phyloP scores from a whole-genome alignment of 2,797 vertebrate species.

The Heterohyrax brucei region DNA sequence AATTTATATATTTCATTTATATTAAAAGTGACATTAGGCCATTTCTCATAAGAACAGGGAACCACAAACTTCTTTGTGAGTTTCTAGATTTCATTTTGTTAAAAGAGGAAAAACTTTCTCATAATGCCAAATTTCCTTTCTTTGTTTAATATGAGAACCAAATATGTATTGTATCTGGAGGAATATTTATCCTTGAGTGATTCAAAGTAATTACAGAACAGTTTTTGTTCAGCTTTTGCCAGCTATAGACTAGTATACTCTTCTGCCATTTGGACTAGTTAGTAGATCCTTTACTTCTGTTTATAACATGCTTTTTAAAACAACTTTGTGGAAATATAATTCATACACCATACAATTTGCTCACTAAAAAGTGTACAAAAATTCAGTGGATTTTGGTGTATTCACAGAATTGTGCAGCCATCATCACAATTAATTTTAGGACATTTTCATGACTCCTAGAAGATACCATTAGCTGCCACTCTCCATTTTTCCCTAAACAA shows the following conservation, averaged over 20 bases:
- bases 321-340: not conserved
- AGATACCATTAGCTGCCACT: not conserved
- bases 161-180: conserved; percentile 9
- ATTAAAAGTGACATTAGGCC: conserved; percentile 16
- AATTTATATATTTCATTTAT: not conserved
- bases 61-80: not conserved
- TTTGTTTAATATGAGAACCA: not conserved
- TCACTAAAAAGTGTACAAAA: not conserved
- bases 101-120: conserved; percentile 42
- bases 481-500: not conserved
- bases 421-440: not conserved
- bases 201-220: not conserved
- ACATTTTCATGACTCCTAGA: not conserved
- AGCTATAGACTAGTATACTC: not conserved
- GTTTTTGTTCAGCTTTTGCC: conserved; percentile 49
- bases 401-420: not conserved
- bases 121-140: not conserved
- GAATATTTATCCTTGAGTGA: conserved; percentile 13
- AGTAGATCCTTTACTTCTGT: conserved; percentile 23
- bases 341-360: not conserved
- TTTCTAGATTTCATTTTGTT: conserved; percentile 67
- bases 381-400: not conserved
- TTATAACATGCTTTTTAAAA: not conserved
- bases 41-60: not conserved
- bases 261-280: conserved; percentile 21